phyloP scores from a whole-genome alignment of 2,113 vertebrate genomes.

The Felis catus region DNA sequence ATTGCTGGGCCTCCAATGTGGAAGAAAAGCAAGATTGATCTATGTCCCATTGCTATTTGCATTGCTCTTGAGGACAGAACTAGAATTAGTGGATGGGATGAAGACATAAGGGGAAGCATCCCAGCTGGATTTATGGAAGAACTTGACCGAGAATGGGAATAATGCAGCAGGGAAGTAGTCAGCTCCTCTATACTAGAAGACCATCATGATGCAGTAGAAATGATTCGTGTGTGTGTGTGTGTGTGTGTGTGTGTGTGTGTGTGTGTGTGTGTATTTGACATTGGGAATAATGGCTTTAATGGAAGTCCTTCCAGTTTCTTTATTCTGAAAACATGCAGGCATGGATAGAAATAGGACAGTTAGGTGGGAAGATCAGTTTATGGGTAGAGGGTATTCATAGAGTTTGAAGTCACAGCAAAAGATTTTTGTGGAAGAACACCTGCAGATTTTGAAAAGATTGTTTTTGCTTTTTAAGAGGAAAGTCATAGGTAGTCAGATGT shows the following conservation, averaged over 20 bases:
- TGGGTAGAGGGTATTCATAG: neutral
- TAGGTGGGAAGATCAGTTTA: neutral
- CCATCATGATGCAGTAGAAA: neutral
- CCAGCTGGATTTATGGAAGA: neutral
- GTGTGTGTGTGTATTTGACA: too few species aligned
- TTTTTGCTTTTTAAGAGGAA: conserved; percentile 56
- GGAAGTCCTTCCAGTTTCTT: conserved; percentile 25
- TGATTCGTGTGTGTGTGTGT: neutral
- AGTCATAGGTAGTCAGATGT: conserved; percentile 7
- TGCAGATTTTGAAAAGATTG: neutral
- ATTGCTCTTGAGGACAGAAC: neutral
- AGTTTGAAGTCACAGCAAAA: neutral
- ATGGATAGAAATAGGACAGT: neutral
- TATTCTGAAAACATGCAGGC: conserved; percentile 2
- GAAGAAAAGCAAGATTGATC: neutral
- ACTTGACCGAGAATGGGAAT: neutral
- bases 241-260: too few species aligned
- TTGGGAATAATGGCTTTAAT: neutral
- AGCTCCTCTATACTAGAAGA: neutral
- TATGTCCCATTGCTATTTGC: neutral
- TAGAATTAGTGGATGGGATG: neutral
- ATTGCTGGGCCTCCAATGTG: neutral
- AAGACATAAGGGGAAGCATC: neutral
- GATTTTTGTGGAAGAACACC: neutral
- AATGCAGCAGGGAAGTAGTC: neutral